These are phyloP conservation scores for Aythya baeri DNA, from an alignment of 2,113 vertebrate genomes.

Conservation along the genomic window DNA sequence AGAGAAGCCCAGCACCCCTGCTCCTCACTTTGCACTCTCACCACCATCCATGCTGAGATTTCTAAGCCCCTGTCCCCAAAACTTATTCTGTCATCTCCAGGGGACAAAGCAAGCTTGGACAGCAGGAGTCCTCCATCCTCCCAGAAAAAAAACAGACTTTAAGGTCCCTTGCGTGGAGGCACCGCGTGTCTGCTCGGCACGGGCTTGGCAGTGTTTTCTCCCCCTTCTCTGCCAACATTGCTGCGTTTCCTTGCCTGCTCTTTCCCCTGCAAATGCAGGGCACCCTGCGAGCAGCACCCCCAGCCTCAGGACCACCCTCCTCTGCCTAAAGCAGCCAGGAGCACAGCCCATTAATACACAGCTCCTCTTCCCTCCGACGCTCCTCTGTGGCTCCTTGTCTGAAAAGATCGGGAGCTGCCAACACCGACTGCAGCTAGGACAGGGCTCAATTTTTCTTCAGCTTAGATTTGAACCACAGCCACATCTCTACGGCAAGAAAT, in stretches of 20 bases:
- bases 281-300: not conserved
- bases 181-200: not conserved
- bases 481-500: not conserved
- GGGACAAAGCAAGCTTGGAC: not conserved
- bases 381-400: slow-evolving; percentile 5
- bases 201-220: not conserved
- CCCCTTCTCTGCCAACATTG: not conserved
- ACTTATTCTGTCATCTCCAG: not conserved
- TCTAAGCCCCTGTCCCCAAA: not conserved
- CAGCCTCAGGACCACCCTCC: not conserved
- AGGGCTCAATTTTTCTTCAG: not conserved
- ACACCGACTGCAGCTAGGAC: not conserved
- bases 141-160: not conserved
- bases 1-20: not conserved
- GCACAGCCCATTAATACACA: not conserved
- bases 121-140: not conserved
- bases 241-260: not conserved
- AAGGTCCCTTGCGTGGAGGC: not conserved
- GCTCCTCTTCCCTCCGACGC: not conserved
- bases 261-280: not conserved
- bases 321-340: not conserved
- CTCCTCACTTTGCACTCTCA: not conserved
- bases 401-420: not conserved
- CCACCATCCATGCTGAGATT: accelerated
- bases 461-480: not conserved